Percentiles rank a stretch among this genome's conserved stretches.
Conservation (phyloP, 1,140 invertebrate genomes). For the Parapsyche elsis region DNA sequence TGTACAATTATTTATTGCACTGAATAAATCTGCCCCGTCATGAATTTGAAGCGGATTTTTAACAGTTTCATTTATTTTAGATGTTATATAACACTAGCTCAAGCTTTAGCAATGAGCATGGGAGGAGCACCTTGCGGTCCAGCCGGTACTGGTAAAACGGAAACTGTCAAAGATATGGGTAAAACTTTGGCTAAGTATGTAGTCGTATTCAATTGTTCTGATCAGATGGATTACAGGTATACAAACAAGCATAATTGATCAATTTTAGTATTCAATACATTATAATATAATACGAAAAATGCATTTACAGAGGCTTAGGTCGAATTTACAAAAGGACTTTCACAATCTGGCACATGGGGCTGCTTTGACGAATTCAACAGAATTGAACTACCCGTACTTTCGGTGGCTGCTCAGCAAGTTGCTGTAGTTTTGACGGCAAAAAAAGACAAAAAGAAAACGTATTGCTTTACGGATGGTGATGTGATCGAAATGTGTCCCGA, state of each 20-base stretch:
- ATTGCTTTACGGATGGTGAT: slow-evolving; percentile 95
- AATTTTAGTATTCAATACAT: not conserved
- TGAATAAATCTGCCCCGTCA: not conserved
- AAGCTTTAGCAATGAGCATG: slow-evolving; percentile 96
- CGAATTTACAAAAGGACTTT: slow-evolving; percentile 90
- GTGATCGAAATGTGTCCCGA: slow-evolving; percentile 92
- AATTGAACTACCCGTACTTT: slow-evolving; percentile 94
- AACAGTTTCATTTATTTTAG: slow-evolving; percentile 65
- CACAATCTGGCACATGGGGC: slow-evolving; percentile 96
- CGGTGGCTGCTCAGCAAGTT: slow-evolving; percentile 96
- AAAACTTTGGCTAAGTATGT: slow-evolving; percentile 97
- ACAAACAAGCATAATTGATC: not conserved
- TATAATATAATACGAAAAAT: not conserved
- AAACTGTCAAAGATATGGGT: slow-evolving; percentile 98
- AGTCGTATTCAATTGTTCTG: slow-evolving; percentile 98
- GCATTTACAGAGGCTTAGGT: slow-evolving; percentile 80
- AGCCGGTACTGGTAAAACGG: slow-evolving; percentile 96
- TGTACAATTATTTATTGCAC: too few species aligned
- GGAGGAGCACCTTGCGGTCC: slow-evolving; percentile 95
- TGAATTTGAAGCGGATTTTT: not conserved
- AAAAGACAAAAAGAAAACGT: slow-evolving; percentile 91
- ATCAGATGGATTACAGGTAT: slow-evolving; percentile 98
- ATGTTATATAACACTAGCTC: slow-evolving; percentile 96
- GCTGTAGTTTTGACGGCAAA: slow-evolving; percentile 92
- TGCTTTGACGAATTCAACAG: slow-evolving; percentile 98